Percentiles rank a stretch among this genome's conserved stretches.
These are phyloP conservation scores for Malthinus seriepunctatus DNA, from an alignment of 2,888 invertebrate species.

Conservation along the genomic window DNA sequence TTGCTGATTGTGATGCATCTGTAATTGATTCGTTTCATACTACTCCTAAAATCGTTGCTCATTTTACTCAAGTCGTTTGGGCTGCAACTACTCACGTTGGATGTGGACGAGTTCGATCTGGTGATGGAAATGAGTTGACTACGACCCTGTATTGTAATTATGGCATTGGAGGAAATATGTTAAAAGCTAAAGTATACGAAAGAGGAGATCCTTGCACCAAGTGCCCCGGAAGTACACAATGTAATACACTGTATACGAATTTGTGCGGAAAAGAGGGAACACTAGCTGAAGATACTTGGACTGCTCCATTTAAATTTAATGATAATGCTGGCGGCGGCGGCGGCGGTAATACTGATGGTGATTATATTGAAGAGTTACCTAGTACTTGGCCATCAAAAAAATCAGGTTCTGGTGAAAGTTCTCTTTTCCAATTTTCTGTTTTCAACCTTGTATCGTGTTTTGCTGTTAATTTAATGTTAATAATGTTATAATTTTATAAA, in stretches of 20 bases:
- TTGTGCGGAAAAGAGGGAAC: neutral
- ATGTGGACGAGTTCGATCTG: constrained; percentile 15
- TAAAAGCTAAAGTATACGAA: constrained; percentile 14
- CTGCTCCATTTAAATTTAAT: neutral
- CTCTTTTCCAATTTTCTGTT: no score
- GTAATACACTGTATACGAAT: neutral
- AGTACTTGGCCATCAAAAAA: no score
- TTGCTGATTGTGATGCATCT: neutral
- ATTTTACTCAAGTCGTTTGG: constrained; percentile 32
- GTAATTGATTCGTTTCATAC: neutral
- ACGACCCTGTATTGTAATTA: constrained; percentile 18
- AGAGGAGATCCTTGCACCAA: constrained; percentile 13
- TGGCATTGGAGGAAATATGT: constrained; percentile 16
- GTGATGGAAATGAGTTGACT: neutral
- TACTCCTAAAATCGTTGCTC: constrained; percentile 5
- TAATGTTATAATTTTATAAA: no score
- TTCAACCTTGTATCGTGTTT: no score
- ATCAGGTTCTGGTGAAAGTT: no score
- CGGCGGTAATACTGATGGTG: no score
- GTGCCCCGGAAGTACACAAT: neutral
- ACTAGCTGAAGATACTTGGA: constrained; percentile 7
- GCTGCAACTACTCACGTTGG: constrained; percentile 30
- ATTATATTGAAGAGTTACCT: no score
- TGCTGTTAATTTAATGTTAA: no score
- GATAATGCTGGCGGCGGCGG: no score